Evolutionary conservation across 2,888 invertebrate species (phyloP), one percentile per base, ranked within the genome.

Genomic region (Danaus chrysippus): DNA sequence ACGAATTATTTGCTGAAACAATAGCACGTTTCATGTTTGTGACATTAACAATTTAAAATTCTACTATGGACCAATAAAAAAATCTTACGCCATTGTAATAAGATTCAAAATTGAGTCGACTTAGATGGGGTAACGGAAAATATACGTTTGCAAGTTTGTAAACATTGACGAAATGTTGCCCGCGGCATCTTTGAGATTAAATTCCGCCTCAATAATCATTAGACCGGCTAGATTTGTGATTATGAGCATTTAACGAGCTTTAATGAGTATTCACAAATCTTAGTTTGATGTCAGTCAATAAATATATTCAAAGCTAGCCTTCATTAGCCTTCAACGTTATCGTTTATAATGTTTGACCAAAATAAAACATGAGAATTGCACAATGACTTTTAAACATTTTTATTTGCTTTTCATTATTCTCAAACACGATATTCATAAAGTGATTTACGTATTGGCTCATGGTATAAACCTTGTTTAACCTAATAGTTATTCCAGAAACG

Each of bases 1-100:
- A 75, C 78, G 89, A 86, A 89, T 81, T 87, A 90, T 90, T 90
- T 89, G 84, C 86, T 86, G 81, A 86, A 87, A 87, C 88, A 89
- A 90, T 87, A 88, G 78, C 82, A 81, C 79, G 76, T 75, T 85
- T 81, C 75, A 78, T 78, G 76, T 84, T 81, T 82, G 79, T 78
- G 74, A 73, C 76, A 73, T 75, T 76, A 74, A 77, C 78, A 70
- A 62, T 69, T 66, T 34, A 34, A 34, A 34, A 34, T 34, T 67
- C 64, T 54, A 66, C 54, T 54, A 58, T 54, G 23, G 10, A 54
- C 43, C 43, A 61, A 59, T 44, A 41, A 59, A 62, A 54, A 42
- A 62, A 64, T 62, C 44, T 58, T 60, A 54, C 54, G 42, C 64
- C 65, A 68, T 70, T 76, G 42, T 1, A 5, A 13, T 77, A 80